These are phyloP conservation scores for Cylloceria caligata DNA, from an alignment of 2,888 invertebrate species.

Conservation along the genomic window DNA sequence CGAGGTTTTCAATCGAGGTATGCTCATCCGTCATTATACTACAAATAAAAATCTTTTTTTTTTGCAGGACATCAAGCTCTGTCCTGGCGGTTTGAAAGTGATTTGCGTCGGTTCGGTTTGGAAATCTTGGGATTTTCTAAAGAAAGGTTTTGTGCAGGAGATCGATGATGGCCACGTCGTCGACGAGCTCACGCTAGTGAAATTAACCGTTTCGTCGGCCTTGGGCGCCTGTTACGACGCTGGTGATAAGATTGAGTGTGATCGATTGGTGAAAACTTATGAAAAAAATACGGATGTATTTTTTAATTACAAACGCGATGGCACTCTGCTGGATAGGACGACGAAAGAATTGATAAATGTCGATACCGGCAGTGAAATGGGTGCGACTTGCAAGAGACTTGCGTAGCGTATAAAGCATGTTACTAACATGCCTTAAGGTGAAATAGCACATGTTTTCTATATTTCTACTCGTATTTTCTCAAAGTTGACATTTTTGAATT, in stretches of 20 bases:
- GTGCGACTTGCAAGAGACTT: not conserved
- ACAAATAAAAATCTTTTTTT: constrained; percentile 12
- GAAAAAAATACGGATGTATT: constrained; percentile 89
- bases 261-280: constrained; percentile 89
- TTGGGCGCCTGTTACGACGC: constrained; percentile 95
- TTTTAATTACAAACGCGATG: constrained; percentile 86
- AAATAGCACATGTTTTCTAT: too few relatives aligned
- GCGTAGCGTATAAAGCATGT: too few relatives aligned
- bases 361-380: not conserved
- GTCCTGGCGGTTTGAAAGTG: constrained; percentile 89
- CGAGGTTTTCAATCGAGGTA: not conserved
- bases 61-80: constrained; percentile 85
- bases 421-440: too few relatives aligned
- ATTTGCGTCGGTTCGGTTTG: constrained; percentile 98
- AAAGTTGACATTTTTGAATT: too few relatives aligned
- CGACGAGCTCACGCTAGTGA: constrained; percentile 88
- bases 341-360: not conserved
- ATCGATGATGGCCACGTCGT: constrained; percentile 85
- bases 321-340: constrained; percentile 45
- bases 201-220: constrained; percentile 91
- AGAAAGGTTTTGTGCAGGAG: constrained; percentile 89
- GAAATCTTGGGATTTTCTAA: constrained; percentile 94
- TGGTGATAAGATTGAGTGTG: constrained; percentile 88
- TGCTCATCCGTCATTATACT: not conserved
- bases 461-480: too few relatives aligned